Conservation (phyloP, 2,797 vertebrate genomes). For the Pseudomugil tenellus region DNA sequence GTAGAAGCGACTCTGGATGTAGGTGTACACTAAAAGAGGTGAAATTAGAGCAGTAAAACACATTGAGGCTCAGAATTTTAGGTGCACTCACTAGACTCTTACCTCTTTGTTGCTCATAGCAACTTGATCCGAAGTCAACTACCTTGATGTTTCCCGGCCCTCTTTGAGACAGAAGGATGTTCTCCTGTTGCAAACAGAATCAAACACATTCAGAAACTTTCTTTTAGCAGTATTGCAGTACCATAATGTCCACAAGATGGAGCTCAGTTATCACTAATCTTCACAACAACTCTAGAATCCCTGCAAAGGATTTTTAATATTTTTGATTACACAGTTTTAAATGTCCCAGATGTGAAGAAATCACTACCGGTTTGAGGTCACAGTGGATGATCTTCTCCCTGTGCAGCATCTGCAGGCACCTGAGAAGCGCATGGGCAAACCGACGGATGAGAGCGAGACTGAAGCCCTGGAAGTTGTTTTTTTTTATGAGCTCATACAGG, state of each 20-base stretch:
- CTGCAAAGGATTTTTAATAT: too few relatives aligned
- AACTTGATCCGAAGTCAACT: constrained; percentile 96
- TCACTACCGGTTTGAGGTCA: constrained; percentile 92
- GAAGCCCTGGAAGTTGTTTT: constrained; percentile 96
- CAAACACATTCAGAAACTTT: constrained; percentile 1
- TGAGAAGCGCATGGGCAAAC: constrained; percentile 89
- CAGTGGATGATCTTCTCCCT: constrained; percentile 95
- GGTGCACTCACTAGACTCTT: constrained; percentile 24
- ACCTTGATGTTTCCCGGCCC: constrained; percentile 94
- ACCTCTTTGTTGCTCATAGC: constrained; percentile 95
- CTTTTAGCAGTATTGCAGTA: neutral
- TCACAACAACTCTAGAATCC: too few relatives aligned
- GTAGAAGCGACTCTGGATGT: constrained; percentile 96
- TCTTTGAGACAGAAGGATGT: constrained; percentile 90
- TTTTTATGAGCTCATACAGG: constrained; percentile 94
- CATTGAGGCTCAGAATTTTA: neutral
- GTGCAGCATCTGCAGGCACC: constrained; percentile 93
- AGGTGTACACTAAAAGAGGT: constrained; percentile 86
- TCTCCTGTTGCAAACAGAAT: constrained; percentile 83
- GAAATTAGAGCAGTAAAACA: neutral
- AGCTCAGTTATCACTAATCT: neutral
- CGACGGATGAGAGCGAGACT: constrained; percentile 89
- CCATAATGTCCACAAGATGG: constrained; percentile 45
- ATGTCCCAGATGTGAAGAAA: neutral
- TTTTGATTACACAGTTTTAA: neutral